Conservation (phyloP, 2,113 vertebrate species). For the Spheniscus mendiculus region DNA sequence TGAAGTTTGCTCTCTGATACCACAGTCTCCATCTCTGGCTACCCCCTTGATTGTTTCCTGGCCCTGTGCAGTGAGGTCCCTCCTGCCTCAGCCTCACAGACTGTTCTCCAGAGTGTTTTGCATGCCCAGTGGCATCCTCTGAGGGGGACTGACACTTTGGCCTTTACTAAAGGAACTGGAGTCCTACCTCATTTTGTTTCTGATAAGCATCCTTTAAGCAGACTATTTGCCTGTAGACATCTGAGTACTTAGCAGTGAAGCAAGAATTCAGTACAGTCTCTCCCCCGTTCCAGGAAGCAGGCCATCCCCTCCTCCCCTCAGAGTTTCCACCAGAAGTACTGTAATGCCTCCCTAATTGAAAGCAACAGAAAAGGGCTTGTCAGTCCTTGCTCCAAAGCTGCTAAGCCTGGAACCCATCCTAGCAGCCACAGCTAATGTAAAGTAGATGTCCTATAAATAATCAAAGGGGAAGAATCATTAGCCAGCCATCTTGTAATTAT, state of each 20-base stretch:
- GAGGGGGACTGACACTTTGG: rapidly evolving
- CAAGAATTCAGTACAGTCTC: rapidly evolving
- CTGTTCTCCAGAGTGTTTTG: rapidly evolving
- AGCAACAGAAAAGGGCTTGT: background rate
- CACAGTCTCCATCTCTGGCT: background rate
- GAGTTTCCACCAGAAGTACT: background rate
- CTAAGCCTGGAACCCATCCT: background rate
- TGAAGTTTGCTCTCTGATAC: background rate
- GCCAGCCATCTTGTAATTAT: background rate
- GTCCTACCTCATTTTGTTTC: background rate
- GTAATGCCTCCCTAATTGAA: background rate
- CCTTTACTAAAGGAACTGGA: too few species aligned
- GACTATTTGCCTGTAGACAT: background rate
- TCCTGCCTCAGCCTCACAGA: background rate
- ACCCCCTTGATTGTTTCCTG: background rate
- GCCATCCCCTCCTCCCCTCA: background rate
- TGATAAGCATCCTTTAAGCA: too few species aligned
- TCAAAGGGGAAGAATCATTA: constrained; percentile 29
- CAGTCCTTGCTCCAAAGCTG: background rate
- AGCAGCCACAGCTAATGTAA: background rate
- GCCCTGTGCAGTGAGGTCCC: background rate
- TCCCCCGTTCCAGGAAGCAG: background rate
- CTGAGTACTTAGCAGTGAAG: rapidly evolving
- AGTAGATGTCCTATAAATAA: constrained; percentile 21
- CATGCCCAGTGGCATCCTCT: rapidly evolving